These are phyloP conservation scores for Rhinoraja longicauda DNA, from an alignment of 2,797 vertebrate species.

Conservation along the genomic window DNA sequence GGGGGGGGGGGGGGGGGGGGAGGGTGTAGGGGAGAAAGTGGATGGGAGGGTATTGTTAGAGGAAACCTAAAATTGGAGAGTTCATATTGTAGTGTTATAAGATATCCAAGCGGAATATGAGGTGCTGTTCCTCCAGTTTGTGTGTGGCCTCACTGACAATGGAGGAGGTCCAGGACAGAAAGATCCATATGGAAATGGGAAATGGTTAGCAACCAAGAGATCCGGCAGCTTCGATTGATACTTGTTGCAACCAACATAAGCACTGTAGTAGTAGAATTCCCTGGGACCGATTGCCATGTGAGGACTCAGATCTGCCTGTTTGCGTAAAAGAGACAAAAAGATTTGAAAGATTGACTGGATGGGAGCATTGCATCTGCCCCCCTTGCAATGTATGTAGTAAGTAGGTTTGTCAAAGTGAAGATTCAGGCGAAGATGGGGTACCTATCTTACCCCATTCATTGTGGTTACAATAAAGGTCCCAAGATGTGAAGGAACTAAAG, in stretches of 20 bases:
- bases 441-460: background rate
- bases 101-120: too few species aligned
- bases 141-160: too few species aligned
- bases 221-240: background rate
- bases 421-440: background rate
- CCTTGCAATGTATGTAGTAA: background rate
- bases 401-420: background rate
- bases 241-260: too few species aligned
- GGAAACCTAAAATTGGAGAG: too few species aligned
- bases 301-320: background rate
- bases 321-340: background rate
- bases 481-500: background rate
- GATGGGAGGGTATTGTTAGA: too few species aligned
- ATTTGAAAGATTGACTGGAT: background rate
- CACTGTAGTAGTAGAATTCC: background rate
- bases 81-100: too few species aligned
- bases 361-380: background rate
- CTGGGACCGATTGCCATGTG: background rate
- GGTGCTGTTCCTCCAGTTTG: too few species aligned
- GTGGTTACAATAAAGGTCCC: background rate
- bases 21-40: too few species aligned
- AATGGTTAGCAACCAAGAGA: too few species aligned
- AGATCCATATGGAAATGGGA: too few species aligned
- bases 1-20: too few species aligned
- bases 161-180: too few species aligned